Evolutionary conservation across 2,797 vertebrate species (phyloP), one percentile per base, ranked within the genome.

Genomic region (Hozukius guyotensis): DNA sequence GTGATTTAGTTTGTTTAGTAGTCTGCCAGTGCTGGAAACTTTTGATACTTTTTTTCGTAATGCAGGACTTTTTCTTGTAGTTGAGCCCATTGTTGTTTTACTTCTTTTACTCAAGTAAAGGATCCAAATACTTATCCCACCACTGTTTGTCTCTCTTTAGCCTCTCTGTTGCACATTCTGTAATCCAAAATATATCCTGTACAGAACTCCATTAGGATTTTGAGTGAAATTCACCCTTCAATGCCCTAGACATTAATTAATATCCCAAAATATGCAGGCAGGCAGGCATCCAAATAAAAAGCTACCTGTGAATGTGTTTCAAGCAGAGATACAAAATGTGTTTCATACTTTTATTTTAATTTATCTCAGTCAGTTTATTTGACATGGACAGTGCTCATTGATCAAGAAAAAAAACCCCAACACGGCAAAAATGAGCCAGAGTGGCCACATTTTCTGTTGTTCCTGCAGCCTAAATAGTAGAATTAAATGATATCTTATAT

Each of bases 1-100:
- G 64, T 64, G 49, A 67, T 82, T 73, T 52, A 36, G 34, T 72
- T 75, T 16, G 3, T 36, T 59, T 52, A n/a, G 18, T 52, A 52
- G 31, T 32, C 34, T 31, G 57, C 6, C 36, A 66, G 52, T 7
- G 34, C 16, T 42, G 24, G 14, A 42, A 55, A 70, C 9, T 32
- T 42, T 42, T 42, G 38, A 42, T 53, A 20, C 8, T 22, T 68
- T 34, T 24, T 27, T 25, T 27, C 27, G 0, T 57, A 59, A 22
- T 11, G 20, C 46, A 22, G 29, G 29, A 69, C 29, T 46, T 49
- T 49, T 49, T 49, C 8, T 20, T 49, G 16, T 18, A 24, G 14
- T 20, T 25, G 24, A 14, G 1, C 55, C 60, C 3, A 12, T 65
- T n/a, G 38, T 42, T 42, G 38, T 38, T 75, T 10, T 5, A 4